A percentile compares a stretch with the other conserved stretches of the same genome.
Conservation (phyloP, 1,140 invertebrate genomes). For the Cataglyphis hispanica region DNA sequence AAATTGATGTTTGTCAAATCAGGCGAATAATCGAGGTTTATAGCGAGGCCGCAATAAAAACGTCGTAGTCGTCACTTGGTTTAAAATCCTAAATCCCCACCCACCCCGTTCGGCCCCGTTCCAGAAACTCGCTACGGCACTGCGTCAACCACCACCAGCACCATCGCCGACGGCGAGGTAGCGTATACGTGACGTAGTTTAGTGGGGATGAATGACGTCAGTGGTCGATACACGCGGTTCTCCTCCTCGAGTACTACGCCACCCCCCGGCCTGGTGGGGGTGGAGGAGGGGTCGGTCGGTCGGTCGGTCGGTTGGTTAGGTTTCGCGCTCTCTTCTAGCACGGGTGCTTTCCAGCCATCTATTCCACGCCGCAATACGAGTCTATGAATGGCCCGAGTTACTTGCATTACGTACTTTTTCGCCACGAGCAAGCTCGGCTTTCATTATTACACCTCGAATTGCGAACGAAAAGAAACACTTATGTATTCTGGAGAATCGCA, state of each 20-base stretch:
- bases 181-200: conserved; percentile 78
- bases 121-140: conserved; percentile 69
- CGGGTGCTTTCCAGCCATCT: conserved; percentile 66
- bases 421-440: conserved; percentile 63
- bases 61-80: not conserved
- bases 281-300: conserved; percentile 20
- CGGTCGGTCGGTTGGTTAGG: conserved; percentile 21
- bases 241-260: conserved; percentile 78
- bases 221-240: conserved; percentile 80
- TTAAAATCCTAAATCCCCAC: conserved; percentile 46
- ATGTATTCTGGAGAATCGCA: conserved; percentile 22
- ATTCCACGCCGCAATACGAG: conserved; percentile 71
- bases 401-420: conserved; percentile 73
- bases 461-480: conserved; percentile 48
- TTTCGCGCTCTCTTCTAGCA: conserved; percentile 52
- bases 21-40: conserved; percentile 65
- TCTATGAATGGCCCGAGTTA: conserved; percentile 72
- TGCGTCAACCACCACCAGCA: conserved; percentile 70
- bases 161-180: conserved; percentile 59
- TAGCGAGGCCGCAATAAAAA: conserved; percentile 60
- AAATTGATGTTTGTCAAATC: conserved; percentile 63
- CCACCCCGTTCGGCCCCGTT: conserved; percentile 42
- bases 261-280: conserved; percentile 54
- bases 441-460: conserved; percentile 72
- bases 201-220: conserved; percentile 81